These are phyloP conservation scores for Pseudomyrmex sp. DNA, from an alignment of 1,140 invertebrate genomes.

Conservation along the genomic window DNA sequence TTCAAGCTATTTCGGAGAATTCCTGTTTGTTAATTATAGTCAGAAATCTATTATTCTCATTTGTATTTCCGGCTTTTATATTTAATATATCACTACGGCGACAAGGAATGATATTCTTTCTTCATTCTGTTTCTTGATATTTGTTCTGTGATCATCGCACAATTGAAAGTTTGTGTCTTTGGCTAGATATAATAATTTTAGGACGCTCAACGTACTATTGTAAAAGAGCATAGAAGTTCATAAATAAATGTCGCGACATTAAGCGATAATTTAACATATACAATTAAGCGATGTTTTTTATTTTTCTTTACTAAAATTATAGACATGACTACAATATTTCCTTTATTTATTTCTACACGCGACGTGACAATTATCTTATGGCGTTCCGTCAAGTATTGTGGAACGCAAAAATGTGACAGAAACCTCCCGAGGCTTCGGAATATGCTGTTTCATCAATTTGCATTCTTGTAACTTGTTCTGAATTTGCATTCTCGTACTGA, in stretches of 20 bases:
- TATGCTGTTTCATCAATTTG: neutral
- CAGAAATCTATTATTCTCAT: neutral
- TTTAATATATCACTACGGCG: neutral
- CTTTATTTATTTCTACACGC: neutral
- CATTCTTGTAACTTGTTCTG: constrained; percentile 34
- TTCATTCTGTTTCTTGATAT: neutral
- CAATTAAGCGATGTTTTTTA: neutral
- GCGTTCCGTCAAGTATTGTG: neutral
- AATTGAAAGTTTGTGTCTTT: neutral
- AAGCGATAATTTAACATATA: neutral
- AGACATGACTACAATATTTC: constrained; percentile 1
- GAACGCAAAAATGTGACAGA: constrained; percentile 3
- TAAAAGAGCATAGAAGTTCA: neutral
- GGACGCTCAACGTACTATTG: neutral
- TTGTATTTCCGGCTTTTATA: neutral
- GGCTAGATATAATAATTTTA: neutral
- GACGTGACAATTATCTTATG: constrained; percentile 41
- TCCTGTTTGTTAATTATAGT: neutral
- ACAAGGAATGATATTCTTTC: neutral
- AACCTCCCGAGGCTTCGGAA: constrained; percentile 22
- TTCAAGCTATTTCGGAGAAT: neutral
- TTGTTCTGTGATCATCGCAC: neutral
- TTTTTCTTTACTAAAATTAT: neutral
- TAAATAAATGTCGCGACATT: neutral
- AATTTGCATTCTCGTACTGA: constrained; percentile 32